phyloP scores from a whole-genome alignment of 2,797 vertebrate genomes.

The Argya squamiceps region DNA sequence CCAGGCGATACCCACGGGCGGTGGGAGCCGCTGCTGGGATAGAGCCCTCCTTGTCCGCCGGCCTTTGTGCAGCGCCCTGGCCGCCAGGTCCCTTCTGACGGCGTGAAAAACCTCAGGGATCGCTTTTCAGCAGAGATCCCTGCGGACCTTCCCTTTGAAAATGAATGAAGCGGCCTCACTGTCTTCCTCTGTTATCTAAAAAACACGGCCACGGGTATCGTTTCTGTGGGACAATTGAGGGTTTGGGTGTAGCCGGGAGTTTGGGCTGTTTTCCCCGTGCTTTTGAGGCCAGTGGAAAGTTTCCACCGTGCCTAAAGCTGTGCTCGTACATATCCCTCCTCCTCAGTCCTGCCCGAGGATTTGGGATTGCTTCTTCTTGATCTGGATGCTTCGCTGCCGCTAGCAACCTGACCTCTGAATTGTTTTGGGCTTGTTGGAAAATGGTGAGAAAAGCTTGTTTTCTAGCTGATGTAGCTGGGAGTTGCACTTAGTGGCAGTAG shows the following conservation, averaged over 20 bases:
- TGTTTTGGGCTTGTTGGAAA: background rate
- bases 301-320: background rate
- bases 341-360: background rate
- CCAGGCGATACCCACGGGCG: rapidly evolving
- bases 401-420: background rate
- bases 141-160: background rate
- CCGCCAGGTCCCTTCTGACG: rapidly evolving
- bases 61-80: background rate
- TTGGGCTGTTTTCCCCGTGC: background rate
- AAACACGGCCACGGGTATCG: rapidly evolving
- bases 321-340: rapidly evolving
- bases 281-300: constrained; percentile 12
- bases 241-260: background rate
- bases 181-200: background rate
- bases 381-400: rapidly evolving
- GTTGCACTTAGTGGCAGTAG: rapidly evolving
- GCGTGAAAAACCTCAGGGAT: background rate
- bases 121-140: background rate
- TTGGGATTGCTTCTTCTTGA: background rate
- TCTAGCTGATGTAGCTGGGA: background rate
- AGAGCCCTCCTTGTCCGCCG: background rate
- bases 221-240: background rate
- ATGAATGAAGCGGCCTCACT: background rate
- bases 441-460: background rate
- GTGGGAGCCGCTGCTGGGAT: background rate